These are phyloP conservation scores for Babyrousa celebensis DNA, from an alignment of 2,797 vertebrate species.

Conservation along the genomic window DNA sequence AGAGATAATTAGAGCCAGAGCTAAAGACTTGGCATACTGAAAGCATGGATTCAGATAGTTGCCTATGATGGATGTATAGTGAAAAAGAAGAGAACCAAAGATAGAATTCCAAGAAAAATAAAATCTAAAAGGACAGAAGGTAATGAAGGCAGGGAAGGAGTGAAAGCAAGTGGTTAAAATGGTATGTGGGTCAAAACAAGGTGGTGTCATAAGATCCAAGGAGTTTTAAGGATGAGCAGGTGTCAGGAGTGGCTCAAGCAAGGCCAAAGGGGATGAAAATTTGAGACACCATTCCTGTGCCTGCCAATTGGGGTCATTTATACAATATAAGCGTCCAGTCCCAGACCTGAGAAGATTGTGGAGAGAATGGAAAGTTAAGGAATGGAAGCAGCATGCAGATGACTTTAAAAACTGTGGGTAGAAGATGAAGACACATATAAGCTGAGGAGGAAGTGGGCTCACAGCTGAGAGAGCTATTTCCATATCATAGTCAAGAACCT, in stretches of 20 bases:
- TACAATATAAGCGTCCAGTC: background rate
- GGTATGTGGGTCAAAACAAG: background rate
- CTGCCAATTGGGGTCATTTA: background rate
- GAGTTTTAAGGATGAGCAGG: background rate
- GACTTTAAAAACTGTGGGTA: background rate
- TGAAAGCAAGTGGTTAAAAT: background rate
- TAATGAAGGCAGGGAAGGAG: background rate
- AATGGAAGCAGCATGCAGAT: background rate
- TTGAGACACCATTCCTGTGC: rapidly evolving
- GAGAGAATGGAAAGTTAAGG: background rate
- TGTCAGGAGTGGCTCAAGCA: background rate
- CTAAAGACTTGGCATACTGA: background rate
- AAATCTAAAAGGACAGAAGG: background rate
- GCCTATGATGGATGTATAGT: background rate
- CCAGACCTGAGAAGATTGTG: background rate
- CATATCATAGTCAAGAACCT: background rate
- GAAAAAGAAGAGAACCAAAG: background rate
- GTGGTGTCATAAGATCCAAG: background rate
- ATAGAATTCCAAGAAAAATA: background rate
- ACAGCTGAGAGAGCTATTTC: background rate
- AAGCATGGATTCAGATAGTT: background rate
- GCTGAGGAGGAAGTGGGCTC: background rate
- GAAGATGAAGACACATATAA: rapidly evolving
- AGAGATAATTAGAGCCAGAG: background rate
- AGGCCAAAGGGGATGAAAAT: background rate